Evolutionary conservation across 2,888 invertebrate species (phyloP), one percentile per base, ranked within the genome.

Genomic region (Chironomus riparius): DNA sequence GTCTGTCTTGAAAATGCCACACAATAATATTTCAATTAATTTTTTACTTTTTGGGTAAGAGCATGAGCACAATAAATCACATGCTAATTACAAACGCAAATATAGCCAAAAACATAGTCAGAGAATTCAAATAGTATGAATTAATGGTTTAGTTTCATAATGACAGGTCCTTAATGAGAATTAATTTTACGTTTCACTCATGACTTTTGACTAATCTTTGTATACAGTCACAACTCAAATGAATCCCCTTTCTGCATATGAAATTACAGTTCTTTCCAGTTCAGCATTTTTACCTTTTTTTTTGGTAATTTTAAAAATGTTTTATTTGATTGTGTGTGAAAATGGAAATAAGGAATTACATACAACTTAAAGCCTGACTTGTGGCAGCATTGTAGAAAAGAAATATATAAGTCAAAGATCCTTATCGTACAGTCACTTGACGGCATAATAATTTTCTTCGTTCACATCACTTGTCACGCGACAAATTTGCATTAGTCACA

Each of bases 391-490:
- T 38, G 10, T 38, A 38, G 10, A 38, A 38, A 38, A 38, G 38
- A 38, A 56, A 72, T 61, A 70, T 56, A 47, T 70, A 70, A 22
- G 70, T 24, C 22, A 70, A 70, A 72, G 74, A 74, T 74, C 24
- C 18, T 68, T 74, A 74, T 74, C 74, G 74, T 68, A 22, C 73
- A 73, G 56, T 56, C 56, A 47, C 62, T 76, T 65, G 65, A 76
- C 62, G 69, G 76, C 69, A 76, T 76, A 68, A 76, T 76, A 76
- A 76, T 76, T 76, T 76, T 62, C 24, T 21, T 48, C 68, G 65
- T 68, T 76, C 76, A 76, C 76, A 69, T 76, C 76, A 76, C 68
- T 76, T 69, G 56, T 18, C 76, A 76, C 76, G 76, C 76, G 69
- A 76, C 69, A 69, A 76, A 76, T 62, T 74, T 74, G 68, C 74